A percentile compares a stretch with the other conserved stretches of the same genome.
Evolutionary conservation across 2,113 vertebrate species (phyloP).

Genomic region (Silurus meridionalis): DNA sequence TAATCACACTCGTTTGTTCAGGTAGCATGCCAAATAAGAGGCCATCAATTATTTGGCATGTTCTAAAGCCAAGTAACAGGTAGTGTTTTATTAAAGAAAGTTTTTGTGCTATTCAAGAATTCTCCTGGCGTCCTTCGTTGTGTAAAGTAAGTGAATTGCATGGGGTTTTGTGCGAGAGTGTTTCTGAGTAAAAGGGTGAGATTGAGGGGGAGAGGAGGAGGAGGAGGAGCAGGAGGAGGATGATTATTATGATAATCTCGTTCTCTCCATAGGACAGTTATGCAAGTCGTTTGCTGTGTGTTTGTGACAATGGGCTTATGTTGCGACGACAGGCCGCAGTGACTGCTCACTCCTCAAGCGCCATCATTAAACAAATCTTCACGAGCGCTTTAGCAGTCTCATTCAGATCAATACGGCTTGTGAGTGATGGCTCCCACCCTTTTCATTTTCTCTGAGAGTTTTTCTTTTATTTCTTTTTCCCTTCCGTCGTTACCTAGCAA

Average conservation of each 20-base stretch:
- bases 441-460: slow-evolving; percentile 21
- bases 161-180: neutral
- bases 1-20: neutral
- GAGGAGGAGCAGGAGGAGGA: neutral
- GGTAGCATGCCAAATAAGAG: neutral
- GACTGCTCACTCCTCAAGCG: slow-evolving; percentile 19
- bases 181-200: neutral
- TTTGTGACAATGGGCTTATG: neutral
- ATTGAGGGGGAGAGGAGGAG: neutral
- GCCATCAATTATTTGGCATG: neutral
- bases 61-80: neutral
- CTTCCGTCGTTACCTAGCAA: slow-evolving; percentile 46
- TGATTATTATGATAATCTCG: slow-evolving; percentile 15
- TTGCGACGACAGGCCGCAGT: neutral
- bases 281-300: neutral
- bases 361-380: slow-evolving; percentile 42
- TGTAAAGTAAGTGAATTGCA: neutral
- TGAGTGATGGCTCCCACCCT: slow-evolving; percentile 15
- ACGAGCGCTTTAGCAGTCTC: slow-evolving; percentile 14
- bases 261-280: slow-evolving; percentile 15
- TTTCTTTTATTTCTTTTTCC: neutral
- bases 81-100: slow-evolving; percentile 5
- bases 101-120: neutral
- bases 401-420: slow-evolving; percentile 48
- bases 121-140: neutral